Evolutionary conservation across 2,888 invertebrate species (phyloP), one percentile per base, ranked within the genome.

Genomic region (Tenthredo notha): DNA sequence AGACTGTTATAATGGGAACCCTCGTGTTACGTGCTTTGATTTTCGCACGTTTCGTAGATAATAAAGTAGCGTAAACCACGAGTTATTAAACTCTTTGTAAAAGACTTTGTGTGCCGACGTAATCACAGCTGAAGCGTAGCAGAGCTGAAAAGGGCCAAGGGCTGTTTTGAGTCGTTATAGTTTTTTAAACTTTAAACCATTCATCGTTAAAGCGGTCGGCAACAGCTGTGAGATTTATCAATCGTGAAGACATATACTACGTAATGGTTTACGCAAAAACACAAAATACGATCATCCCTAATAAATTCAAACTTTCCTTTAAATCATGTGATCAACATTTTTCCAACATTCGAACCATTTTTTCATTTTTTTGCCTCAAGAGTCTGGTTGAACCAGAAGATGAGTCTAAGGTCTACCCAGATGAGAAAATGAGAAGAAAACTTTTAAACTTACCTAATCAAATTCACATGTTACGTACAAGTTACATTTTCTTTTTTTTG

Each of bases 31-130:
- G 43, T 43, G 75, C 75, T 75, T 75, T 25, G 43, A 75, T 75
- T 75, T 75, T 75, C 75, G 12, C 47, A 25, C 47, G 25, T 75
- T 47, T n/a, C 21, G 47, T 47, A 25, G 75, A 75, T 75, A 21
- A 43, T 75, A 75, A 75, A 43, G 75, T 47, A 37, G 43, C 75
- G 47, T 43, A 47, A 75, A 75, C 21, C 29, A 75, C 75, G 75
- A n/a, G 43, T 43, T 75, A 25, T 25, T 37, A 47, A 75, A 37
- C 43, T 75, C 47, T 75, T 75, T 25, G 75, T 47, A 43, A 47
- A 12, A 29, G n/a, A 75, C 25, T 47, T 75, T 43, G 75, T 47
- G 21, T 6, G 43, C 37, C 29, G 10, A n/a, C 43, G 37, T 75
- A 75, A 75, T 43, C 75, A 75, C 75, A 47, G 29, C 25, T 37